A percentile compares a stretch with the other conserved stretches of the same genome.
phyloP scores from a whole-genome alignment of 2,888 invertebrate genomes.

The Apocheima hispidaria region DNA sequence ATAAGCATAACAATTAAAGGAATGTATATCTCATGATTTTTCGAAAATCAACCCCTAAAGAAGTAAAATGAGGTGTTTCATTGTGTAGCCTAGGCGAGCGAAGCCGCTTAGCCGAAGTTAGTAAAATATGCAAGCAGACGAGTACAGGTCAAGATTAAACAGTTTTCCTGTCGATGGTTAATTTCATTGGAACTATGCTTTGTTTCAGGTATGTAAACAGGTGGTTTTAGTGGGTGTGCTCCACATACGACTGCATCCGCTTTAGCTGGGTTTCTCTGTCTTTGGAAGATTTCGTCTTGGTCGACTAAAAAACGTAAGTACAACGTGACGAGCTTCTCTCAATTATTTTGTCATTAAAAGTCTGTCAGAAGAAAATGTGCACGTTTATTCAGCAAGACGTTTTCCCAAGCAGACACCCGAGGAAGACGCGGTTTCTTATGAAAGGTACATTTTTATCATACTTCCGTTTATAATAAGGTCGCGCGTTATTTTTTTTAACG shows the following conservation, averaged over 20 bases:
- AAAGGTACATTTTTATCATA: constrained; percentile 24
- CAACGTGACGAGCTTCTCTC: not conserved
- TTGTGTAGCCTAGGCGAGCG: no score
- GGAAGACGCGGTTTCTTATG: constrained; percentile 10
- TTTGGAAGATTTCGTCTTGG: not conserved
- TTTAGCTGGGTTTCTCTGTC: not conserved
- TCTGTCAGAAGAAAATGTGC: constrained; percentile 5
- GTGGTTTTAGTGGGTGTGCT: not conserved
- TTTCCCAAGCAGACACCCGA: constrained; percentile 11
- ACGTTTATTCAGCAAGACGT: constrained; percentile 14
- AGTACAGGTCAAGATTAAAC: no score
- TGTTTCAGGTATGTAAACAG: constrained; percentile 7
- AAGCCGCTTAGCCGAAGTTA: no score
- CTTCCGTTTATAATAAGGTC: constrained; percentile 12
- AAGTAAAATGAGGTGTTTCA: no score
- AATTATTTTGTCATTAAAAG: constrained; percentile 8
- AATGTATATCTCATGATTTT: no score
- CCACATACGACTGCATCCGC: not conserved
- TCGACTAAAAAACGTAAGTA: not conserved
- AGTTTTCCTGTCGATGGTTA: no score
- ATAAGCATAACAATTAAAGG: no score
- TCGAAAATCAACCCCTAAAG: no score
- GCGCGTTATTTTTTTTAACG: constrained; percentile 4
- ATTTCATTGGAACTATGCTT: not conserved
- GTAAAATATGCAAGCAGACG: no score